Evolutionary conservation across 2,888 invertebrate species (phyloP).

Genomic region (Melipona bicolor): DNA sequence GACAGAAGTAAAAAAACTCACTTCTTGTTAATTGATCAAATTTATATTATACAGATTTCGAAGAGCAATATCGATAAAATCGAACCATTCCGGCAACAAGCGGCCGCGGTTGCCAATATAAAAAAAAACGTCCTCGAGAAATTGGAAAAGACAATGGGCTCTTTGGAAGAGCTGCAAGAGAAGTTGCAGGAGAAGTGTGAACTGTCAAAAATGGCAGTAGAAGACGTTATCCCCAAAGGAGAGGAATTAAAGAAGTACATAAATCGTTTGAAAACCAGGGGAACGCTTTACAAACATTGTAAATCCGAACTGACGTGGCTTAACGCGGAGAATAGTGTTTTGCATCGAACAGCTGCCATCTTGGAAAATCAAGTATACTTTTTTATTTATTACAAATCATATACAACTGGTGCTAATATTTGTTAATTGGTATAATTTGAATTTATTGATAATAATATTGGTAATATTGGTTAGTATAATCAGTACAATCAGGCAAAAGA

Average conservation of each 20-base stretch:
- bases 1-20: neutral
- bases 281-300: constrained; percentile 92
- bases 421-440: neutral
- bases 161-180: constrained; percentile 88
- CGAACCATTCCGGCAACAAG: constrained; percentile 94
- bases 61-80: constrained; percentile 88
- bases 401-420: neutral
- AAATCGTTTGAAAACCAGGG: constrained; percentile 91
- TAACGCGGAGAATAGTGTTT: constrained; percentile 91
- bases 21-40: neutral
- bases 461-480: constrained; percentile 37
- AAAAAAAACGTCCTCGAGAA: constrained; percentile 85
- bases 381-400: neutral
- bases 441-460: neutral
- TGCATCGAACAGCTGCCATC: constrained; percentile 91
- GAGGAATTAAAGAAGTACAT: constrained; percentile 95
- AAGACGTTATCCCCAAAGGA: constrained; percentile 84
- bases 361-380: constrained; percentile 86
- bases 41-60: constrained; percentile 63
- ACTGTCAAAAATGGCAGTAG: constrained; percentile 70
- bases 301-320: constrained; percentile 90
- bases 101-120: constrained; percentile 91
- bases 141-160: constrained; percentile 84
- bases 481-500: constrained; percentile 42
- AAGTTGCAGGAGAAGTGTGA: constrained; percentile 76